Base-by-base conservation (phyloP, 2,888 invertebrate genomes). In the Agrypnus murinus region DNA sequence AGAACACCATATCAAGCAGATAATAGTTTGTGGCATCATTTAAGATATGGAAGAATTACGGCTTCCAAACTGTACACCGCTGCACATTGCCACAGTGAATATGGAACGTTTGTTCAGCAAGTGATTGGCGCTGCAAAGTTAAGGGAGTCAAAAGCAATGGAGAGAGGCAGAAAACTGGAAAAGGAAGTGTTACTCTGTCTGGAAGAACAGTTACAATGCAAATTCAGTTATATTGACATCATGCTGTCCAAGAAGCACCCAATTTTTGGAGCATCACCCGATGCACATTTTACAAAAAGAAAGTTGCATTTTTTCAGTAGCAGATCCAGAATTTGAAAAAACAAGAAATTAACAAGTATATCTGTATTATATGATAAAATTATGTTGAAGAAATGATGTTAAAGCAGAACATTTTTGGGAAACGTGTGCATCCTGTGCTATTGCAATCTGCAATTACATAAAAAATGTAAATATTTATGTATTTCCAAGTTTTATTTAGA, bases 21-120 rank as follows among this genome's bases (percentile, higher is more conserved):
- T 19, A 34, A 32, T 65, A 19, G 10, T 46, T 31, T 67, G 8
- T 76, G 76, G 74, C 64, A 75, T 63, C 73, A 74, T 36, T 17
- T 76, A 46, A 40, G 69, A 46, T 77, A 74, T 69, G 59, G 71
- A n/a, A 60, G 72, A 38, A 65, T 75, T n/a, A 76, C 76, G 10
- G 74, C 71, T 9, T 76, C 74, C 9, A 71, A 64, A 69, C 57
- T 58, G 38, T 50, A 67, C 48, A 71, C 75, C 43, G 70, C 69
- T 32, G 63, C 66, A 32, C 57, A 69, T 14, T 74, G 73, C 53
- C 60, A 43, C 1, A 65, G 53, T 8, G n/a, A 36, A 14, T 4
- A 9, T 40, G 65, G 55, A 14, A 6, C 12, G 1, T 36, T 65
- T 32, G 45, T 57, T 6, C 14, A 58, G 15, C 34, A 57, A 46